Percentiles rank a stretch among this genome's conserved stretches.
phyloP scores from a whole-genome alignment of 2,888 invertebrate species.

The Caenorhabditis plicata region DNA sequence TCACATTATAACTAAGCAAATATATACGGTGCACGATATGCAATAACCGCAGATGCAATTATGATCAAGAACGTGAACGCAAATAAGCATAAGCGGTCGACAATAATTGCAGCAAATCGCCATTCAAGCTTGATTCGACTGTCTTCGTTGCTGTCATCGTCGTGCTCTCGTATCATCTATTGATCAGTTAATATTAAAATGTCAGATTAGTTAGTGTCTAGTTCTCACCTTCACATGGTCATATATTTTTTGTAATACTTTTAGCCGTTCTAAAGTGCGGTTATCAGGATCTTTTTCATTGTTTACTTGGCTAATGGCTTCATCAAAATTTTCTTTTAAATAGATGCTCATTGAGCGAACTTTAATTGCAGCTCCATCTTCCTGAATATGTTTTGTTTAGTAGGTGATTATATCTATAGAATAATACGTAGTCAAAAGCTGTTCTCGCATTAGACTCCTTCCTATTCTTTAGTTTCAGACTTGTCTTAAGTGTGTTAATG shows the following conservation, averaged over 20 bases:
- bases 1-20: conserved; percentile 34
- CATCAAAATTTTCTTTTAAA: conserved; percentile 52
- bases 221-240: conserved; percentile 53
- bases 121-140: conserved; percentile 50
- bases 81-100: conserved; percentile 55
- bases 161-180: conserved; percentile 57
- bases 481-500: conserved; percentile 35
- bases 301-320: conserved; percentile 43
- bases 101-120: conserved; percentile 58
- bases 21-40: conserved; percentile 55
- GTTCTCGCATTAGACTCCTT: conserved; percentile 40
- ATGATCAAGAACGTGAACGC: conserved; percentile 49
- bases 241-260: conserved; percentile 52
- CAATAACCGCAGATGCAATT: conserved; percentile 40
- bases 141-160: conserved; percentile 57
- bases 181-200: conserved; percentile 3
- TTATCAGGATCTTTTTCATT: background rate
- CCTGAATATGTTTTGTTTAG: conserved; percentile 24
- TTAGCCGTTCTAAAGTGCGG: too few relatives aligned
- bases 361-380: conserved; percentile 43
- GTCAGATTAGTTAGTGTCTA: background rate
- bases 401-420: background rate
- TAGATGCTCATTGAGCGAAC: conserved; percentile 39
- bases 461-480: conserved; percentile 38
- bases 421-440: conserved; percentile 50